phyloP scores from a whole-genome alignment of 23 tunicate species.

The Styela clava region DNA sequence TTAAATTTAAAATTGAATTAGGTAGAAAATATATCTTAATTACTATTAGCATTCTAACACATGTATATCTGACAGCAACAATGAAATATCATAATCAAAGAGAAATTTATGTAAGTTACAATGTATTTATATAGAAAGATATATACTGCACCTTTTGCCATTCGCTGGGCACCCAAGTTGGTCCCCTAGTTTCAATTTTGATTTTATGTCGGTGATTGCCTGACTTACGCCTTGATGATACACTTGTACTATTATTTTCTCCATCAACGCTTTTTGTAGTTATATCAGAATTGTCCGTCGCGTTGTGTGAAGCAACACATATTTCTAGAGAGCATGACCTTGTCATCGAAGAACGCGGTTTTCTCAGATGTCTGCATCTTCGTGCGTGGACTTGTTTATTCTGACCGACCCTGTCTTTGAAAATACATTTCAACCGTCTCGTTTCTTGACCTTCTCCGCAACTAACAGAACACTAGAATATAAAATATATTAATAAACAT shows the following conservation, averaged over 20 bases:
- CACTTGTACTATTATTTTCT: neutral
- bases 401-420: slow-evolving; percentile 1
- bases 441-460: slow-evolving; percentile 73
- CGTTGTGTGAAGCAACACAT: neutral
- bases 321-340: neutral
- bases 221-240: neutral
- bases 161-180: neutral
- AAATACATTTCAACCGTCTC: slow-evolving; percentile 45
- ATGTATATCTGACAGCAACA: no score
- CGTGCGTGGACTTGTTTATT: neutral
- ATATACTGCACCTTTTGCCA: neutral
- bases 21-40: no score
- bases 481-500: no score
- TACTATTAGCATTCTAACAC: no score
- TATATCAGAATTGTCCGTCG: no score
- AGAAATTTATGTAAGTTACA: no score
- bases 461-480: slow-evolving; percentile 65
- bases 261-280: no score
- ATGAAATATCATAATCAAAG: no score
- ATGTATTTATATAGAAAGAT: no score
- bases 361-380: neutral
- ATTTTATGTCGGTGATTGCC: neutral
- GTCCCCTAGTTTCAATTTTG: neutral
- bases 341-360: neutral
- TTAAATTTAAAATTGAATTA: no score